Evolutionary conservation across 64 coral and sea anemone species (phyloP).

Genomic region (Stichodactyla helianthus): DNA sequence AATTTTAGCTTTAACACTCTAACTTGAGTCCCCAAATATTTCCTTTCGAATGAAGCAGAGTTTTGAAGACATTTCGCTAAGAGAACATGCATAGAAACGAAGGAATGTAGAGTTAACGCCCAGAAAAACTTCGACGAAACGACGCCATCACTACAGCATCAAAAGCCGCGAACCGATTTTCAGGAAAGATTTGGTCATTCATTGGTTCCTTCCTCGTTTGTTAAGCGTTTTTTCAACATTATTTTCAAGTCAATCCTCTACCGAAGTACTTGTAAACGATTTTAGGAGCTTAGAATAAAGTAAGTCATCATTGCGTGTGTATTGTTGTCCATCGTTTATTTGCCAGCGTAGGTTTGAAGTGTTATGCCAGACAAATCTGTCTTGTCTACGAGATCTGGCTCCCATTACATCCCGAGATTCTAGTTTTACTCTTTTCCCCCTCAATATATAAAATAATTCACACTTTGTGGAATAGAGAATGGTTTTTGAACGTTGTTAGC

Average conservation of each 20-base stretch:
- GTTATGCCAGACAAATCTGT: neutral
- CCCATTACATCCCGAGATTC: neutral
- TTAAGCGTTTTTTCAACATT: neutral
- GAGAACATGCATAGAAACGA: neutral
- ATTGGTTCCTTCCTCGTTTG: constrained; percentile 5
- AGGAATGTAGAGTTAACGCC: constrained; percentile 21
- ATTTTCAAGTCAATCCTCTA: neutral
- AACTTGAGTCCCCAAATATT: neutral
- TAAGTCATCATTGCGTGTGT: neutral
- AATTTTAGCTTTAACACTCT: neutral
- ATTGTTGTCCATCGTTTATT: neutral
- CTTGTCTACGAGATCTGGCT: neutral
- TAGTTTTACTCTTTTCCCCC: neutral
- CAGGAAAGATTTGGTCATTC: neutral
- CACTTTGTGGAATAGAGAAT: neutral
- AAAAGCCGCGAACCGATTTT: constrained; percentile 10
- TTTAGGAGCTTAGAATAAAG: neutral
- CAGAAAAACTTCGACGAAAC: constrained; percentile 1
- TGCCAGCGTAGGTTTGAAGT: neutral
- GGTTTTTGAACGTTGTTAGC: neutral
- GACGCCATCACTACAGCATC: constrained; percentile 1
- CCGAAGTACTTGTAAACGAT: neutral
- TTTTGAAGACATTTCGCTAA: neutral
- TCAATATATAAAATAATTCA: neutral
- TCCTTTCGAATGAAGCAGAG: neutral